phyloP scores from a whole-genome alignment of 2,888 invertebrate species.

The Fragum whitleyi region DNA sequence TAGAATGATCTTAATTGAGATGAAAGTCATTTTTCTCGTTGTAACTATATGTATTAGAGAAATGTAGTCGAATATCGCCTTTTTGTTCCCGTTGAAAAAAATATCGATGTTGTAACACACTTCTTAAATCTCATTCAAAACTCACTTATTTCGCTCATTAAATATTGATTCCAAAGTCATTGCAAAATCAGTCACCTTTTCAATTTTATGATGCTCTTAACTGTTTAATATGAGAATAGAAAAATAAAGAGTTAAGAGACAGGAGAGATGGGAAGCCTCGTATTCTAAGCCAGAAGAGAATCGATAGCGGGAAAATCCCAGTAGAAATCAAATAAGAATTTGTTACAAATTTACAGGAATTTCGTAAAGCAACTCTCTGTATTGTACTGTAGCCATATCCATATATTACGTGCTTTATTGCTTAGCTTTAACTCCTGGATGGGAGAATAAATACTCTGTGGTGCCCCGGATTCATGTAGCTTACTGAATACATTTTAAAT shows the following conservation, averaged over 20 bases:
- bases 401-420: neutral
- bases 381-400: neutral
- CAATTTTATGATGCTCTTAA: no score
- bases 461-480: neutral
- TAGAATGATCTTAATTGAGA: no score
- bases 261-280: neutral
- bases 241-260: neutral
- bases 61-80: no score
- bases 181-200: no score
- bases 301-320: constrained; percentile 46
- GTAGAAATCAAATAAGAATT: constrained; percentile 56
- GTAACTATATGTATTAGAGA: no score
- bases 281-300: constrained; percentile 21
- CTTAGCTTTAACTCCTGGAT: neutral
- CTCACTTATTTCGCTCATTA: no score
- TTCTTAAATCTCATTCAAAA: no score
- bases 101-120: no score
- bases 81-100: no score
- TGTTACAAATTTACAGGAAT: constrained; percentile 43
- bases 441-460: neutral
- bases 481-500: neutral
- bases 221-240: no score
- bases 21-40: no score
- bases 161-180: no score
- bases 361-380: constrained; percentile 16